Base-by-base conservation (phyloP, 2,888 invertebrate genomes). In the Macrophya alboannulata region DNA sequence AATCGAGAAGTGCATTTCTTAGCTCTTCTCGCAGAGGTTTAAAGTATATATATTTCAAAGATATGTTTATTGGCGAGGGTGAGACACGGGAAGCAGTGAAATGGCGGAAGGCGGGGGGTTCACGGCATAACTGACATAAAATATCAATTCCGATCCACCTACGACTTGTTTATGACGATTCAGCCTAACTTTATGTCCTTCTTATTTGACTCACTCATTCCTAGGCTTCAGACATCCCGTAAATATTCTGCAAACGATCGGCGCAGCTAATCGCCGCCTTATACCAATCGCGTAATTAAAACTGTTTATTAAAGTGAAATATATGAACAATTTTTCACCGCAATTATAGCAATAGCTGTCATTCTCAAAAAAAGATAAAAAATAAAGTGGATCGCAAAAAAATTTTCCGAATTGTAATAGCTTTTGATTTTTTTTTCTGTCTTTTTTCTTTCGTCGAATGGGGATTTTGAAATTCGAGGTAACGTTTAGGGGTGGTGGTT, bases 131-230 rank as follows among this genome's bases (percentile, higher is more conserved):
- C 87, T 86, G 87, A 88, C 89, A 88, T 90, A 88, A 90, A 90
- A 89, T 90, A 90, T 90, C 90, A 90, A 90, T 90, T 90, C 88
- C 88, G 90, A 90, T 90, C 89, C 87, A 84, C 85, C 86, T 86
- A 88, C 88, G 90, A 90, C 88, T 89, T 90, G 89, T 90, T 90
- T 89, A 88, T 86, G 88, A 88, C 87, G 83, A 86, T 88, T 85
- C 86, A 86, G 86, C 84, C 87, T 87, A 89, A 90, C 89, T 90
- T 90, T 90, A 90, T 89, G 89, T 88, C 89, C 90, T 88, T 89
- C 89, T 89, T 86, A 87, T 85, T 77, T 37, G 31, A 77, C 79
- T 81, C 43, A 62, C 79, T 81, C 43, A 43, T 55, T 55, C 77
- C 10, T 37, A 51, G 31, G n/a, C 43, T n/a, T 31, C 8, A 21